Percentiles rank a stretch among this genome's conserved stretches.
Conservation (phyloP, 2,888 invertebrate species). For the Sminthurides aquaticus region DNA sequence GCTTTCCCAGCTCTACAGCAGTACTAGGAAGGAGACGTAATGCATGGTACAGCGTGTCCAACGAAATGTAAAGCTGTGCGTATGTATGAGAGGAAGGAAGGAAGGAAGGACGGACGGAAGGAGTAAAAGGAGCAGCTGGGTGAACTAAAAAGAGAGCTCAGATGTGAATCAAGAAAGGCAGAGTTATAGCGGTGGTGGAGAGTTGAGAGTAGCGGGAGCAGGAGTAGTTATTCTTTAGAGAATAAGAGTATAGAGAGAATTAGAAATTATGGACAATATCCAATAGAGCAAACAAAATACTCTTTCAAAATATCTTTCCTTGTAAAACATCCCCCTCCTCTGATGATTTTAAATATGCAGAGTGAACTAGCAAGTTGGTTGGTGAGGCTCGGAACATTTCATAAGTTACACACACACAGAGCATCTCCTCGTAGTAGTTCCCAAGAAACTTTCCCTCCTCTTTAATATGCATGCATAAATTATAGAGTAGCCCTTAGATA, state of each 20-base stretch:
- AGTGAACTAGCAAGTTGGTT: background rate
- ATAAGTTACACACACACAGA: background rate
- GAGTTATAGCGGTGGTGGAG: slow-evolving; percentile 10
- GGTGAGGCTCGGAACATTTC: no score
- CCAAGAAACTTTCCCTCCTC: slow-evolving; percentile 19
- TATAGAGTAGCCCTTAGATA: slow-evolving; percentile 42
- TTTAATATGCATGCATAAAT: slow-evolving; percentile 43
- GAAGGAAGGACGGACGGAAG: slow-evolving; percentile 6
- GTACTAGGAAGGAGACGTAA: no score
- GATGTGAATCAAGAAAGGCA: slow-evolving; percentile 13
- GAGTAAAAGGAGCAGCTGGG: background rate
- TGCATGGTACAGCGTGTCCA: no score
- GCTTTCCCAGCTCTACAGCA: no score
- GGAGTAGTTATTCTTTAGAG: slow-evolving; percentile 7
- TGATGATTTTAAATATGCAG: background rate
- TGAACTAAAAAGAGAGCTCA: background rate
- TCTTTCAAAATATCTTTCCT: no score
- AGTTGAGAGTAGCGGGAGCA: background rate
- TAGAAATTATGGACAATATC: slow-evolving; percentile 21
- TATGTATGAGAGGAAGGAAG: slow-evolving; percentile 12
- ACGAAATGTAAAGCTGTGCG: background rate
- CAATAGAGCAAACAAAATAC: slow-evolving; percentile 12
- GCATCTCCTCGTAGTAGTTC: no score
- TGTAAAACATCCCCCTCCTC: background rate
- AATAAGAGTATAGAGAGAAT: slow-evolving; percentile 1